Evolutionary conservation across 2,113 vertebrate genomes (phyloP).

Genomic region (Lycaon pictus): DNA sequence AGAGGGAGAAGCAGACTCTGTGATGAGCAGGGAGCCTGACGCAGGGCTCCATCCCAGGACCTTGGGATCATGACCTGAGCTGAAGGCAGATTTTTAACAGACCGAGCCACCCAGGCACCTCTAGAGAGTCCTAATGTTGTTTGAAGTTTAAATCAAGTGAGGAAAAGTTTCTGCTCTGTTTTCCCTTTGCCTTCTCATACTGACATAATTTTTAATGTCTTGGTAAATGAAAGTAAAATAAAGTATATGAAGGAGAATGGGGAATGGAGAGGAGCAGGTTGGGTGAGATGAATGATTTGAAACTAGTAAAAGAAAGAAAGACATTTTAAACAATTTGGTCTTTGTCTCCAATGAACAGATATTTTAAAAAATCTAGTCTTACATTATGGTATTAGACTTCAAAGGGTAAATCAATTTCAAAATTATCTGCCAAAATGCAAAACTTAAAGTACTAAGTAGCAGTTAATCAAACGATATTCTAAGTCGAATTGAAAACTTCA

Average conservation of each 20-base stretch:
- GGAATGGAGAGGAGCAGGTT: neutral
- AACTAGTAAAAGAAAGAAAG: conserved; percentile 12
- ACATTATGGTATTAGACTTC: neutral
- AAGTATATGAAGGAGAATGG: neutral
- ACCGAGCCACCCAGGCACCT: too few species aligned
- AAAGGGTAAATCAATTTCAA: conserved; percentile 18
- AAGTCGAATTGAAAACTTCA: neutral
- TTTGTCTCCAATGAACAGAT: neutral
- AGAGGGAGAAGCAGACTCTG: neutral
- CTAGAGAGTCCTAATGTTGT: neutral
- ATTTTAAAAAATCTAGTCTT: neutral
- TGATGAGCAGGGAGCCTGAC: too few species aligned
- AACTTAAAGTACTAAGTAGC: neutral
- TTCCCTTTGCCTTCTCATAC: neutral
- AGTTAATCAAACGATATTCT: neutral
- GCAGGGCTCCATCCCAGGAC: too few species aligned
- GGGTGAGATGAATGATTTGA: neutral
- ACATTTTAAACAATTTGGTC: neutral
- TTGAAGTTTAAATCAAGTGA: neutral
- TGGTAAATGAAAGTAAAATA: neutral
- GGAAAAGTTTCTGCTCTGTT: neutral
- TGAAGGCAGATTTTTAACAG: too few species aligned
- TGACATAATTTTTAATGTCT: conserved; percentile 27
- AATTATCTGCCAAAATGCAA: neutral
- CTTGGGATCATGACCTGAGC: too few species aligned